Conservation (phyloP, 2,797 vertebrate genomes). For the Gallinago solitaria region DNA sequence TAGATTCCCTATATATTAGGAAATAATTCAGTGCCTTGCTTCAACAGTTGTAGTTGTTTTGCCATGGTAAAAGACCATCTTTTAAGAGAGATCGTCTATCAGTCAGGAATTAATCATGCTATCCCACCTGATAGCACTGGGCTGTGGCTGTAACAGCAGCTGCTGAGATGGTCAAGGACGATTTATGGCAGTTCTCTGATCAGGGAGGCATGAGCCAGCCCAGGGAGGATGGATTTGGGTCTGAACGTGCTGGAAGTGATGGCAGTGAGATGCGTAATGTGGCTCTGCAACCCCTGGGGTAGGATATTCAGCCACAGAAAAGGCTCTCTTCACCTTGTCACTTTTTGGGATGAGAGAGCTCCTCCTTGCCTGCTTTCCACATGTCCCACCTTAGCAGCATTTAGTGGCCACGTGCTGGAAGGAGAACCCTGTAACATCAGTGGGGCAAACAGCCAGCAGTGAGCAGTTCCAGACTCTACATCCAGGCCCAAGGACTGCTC, state of each 20-base stretch:
- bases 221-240: not conserved
- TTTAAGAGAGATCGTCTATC: not conserved
- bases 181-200: not conserved
- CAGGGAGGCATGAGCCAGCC: rapidly evolving
- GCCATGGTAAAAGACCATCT: not conserved
- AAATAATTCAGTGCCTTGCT: not conserved
- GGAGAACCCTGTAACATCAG: not conserved
- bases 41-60: not conserved
- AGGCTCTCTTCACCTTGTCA: not conserved
- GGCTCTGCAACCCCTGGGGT: not conserved
- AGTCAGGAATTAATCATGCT: not conserved
- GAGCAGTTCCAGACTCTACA: not conserved
- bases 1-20: too few relatives aligned
- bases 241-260: not conserved
- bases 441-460: not conserved
- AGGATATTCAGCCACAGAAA: not conserved
- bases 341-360: not conserved
- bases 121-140: not conserved
- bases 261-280: not conserved
- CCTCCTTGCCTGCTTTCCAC: not conserved
- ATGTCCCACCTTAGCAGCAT: not conserved
- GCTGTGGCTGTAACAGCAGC: not conserved
- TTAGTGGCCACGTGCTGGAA: not conserved
- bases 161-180: not conserved
- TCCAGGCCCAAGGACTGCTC: not conserved